Evolutionary conservation across 1,140 invertebrate species (phyloP), one percentile per base, ranked within the genome.

Genomic region (Penaeus indicus): DNA sequence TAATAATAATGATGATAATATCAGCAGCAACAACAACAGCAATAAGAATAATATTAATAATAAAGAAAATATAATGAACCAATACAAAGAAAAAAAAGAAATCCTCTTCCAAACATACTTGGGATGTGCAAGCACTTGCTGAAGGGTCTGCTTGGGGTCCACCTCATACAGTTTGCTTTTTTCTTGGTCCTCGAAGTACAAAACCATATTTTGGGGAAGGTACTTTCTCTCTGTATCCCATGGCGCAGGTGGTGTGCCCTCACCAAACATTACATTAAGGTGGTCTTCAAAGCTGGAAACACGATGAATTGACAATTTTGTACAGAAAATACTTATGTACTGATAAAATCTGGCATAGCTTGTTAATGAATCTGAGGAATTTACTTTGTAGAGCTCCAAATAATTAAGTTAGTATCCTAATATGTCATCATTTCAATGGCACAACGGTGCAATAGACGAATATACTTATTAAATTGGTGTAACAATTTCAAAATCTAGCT

Each of bases 181-280:
- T 85, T 95, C 93, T 89, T 93, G 93, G 91, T 96, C 95, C 93
- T 97, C 96, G 93, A 95, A 98, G 92, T 97, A 98, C 25, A 98
- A 93, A 93, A 95, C 94, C 62, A 98, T 92, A 77, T 93, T 95
- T 11, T 94, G 93, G 16, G 93, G 90, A 75, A 92, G 95, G 92
- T 98, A 98, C 91, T 95, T 95, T 72, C 93, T 93, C 1, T 96
- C 93, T 80, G 90, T 91, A 93, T 99, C 97, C 96, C 97, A 98
- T 10, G 94, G 94, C 16, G 93, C 91, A 27, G 91, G 92, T 38
- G 96, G 94, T 84, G 93, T 93, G 42, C 95, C 95, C 54, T 94
- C 84, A 25, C 93, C 94, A 92, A 98, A 97, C 88, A 98, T 93
- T 91, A 95, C 94, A 78, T 94, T 92, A 1, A 98, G 92, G 91